Conservation (phyloP, 2,888 invertebrate species). For the Nysson spinosus region DNA sequence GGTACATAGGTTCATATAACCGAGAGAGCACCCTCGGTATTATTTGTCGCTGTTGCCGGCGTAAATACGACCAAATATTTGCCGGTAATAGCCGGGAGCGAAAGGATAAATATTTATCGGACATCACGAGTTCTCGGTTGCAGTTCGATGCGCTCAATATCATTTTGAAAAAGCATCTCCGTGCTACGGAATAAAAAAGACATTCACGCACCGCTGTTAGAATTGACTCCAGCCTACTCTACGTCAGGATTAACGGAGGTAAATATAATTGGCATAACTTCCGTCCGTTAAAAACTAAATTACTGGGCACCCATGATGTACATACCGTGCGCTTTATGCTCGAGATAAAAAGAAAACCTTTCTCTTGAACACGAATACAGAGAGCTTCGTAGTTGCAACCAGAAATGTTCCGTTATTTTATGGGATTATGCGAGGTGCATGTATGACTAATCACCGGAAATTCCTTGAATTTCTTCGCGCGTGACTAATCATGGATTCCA, state of each 20-base stretch:
- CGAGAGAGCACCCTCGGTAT: conserved; percentile 34
- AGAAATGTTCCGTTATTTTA: conserved; percentile 11
- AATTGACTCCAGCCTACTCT: too few relatives aligned
- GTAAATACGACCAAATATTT: conserved; percentile 64
- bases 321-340: too few relatives aligned
- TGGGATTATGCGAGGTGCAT: conserved; percentile 20
- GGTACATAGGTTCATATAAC: conserved; percentile 45
- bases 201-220: too few relatives aligned
- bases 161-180: conserved; percentile 4
- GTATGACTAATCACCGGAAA: conserved; percentile 25
- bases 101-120: conserved; percentile 60
- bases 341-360: too few relatives aligned
- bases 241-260: too few relatives aligned
- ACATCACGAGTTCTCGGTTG: conserved; percentile 41
- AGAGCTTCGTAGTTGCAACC: too few relatives aligned
- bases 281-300: neutral
- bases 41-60: conserved; percentile 59
- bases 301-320: too few relatives aligned
- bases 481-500: conserved; percentile 38
- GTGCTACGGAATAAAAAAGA: conserved; percentile 21
- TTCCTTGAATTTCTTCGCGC: conserved; percentile 36
- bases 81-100: conserved; percentile 57
- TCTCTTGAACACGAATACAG: too few relatives aligned
- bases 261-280: conserved; percentile 20
- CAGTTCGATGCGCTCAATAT: conserved; percentile 22